Percentiles rank a stretch among this genome's conserved stretches.
These are phyloP conservation scores for Heliconius eleuchia DNA, from an alignment of 1,140 invertebrate genomes.

Conservation along the genomic window DNA sequence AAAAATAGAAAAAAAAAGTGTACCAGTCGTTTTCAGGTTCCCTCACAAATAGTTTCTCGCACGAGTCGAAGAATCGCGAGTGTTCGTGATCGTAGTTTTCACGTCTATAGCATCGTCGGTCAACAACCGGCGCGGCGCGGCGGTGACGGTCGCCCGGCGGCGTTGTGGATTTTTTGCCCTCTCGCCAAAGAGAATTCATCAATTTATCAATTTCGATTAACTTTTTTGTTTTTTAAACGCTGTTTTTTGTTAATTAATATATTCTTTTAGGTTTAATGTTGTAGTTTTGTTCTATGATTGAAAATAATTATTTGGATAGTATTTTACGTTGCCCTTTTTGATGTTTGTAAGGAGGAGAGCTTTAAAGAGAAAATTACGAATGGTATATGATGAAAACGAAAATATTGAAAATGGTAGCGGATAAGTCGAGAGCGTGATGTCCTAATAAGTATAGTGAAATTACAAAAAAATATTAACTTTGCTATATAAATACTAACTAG, in stretches of 20 bases:
- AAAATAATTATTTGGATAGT: too few species aligned
- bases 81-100: conserved; percentile 29
- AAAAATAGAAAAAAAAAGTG: neutral
- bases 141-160: conserved; percentile 18
- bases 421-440: too few species aligned
- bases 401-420: too few species aligned
- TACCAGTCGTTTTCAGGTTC: neutral
- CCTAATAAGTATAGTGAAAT: too few species aligned
- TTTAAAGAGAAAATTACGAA: too few species aligned
- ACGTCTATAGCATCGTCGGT: conserved; percentile 26
- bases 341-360: too few species aligned
- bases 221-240: neutral
- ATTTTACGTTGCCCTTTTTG: too few species aligned
- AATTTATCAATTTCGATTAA: conserved; percentile 1
- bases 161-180: neutral
- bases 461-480: too few species aligned
- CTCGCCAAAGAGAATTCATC: neutral
- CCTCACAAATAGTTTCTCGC: conserved; percentile 20
- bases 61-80: conserved; percentile 16
- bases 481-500: too few species aligned
- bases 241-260: neutral
- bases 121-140: conserved; percentile 33
- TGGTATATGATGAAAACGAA: too few species aligned
- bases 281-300: too few species aligned
- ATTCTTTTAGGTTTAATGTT: too few species aligned